phyloP scores from a whole-genome alignment of 2,113 vertebrate genomes.

The Hystrix cristata region DNA sequence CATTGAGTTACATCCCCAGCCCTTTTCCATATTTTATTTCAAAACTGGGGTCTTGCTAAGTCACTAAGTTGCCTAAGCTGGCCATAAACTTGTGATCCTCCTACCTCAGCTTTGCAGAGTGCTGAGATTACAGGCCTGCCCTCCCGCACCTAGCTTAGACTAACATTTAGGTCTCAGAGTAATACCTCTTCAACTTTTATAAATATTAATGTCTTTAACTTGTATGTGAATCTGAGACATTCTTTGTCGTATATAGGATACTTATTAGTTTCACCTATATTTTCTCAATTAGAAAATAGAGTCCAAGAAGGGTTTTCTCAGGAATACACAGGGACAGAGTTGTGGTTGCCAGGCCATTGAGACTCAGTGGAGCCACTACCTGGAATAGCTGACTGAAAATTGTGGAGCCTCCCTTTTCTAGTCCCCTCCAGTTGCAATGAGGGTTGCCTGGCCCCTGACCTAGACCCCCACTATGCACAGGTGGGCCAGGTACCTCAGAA shows the following conservation, averaged over 20 bases:
- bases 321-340: background rate
- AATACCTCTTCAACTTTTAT: background rate
- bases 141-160: background rate
- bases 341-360: background rate
- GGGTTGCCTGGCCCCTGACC: background rate
- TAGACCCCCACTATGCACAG: background rate
- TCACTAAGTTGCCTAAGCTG: background rate
- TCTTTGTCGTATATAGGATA: background rate
- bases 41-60: background rate
- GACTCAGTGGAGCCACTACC: background rate
- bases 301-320: background rate
- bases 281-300: background rate
- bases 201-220: background rate
- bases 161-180: background rate
- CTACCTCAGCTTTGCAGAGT: background rate
- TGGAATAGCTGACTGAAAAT: background rate
- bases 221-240: background rate
- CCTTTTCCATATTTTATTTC: background rate
- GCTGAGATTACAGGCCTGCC: background rate
- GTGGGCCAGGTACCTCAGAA: no score
- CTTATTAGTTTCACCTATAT: background rate
- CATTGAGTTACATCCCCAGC: background rate
- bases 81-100: background rate
- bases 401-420: background rate
- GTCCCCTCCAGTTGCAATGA: background rate